phyloP scores from a whole-genome alignment of 2,888 invertebrate species.

The Phyto melanocephala region DNA sequence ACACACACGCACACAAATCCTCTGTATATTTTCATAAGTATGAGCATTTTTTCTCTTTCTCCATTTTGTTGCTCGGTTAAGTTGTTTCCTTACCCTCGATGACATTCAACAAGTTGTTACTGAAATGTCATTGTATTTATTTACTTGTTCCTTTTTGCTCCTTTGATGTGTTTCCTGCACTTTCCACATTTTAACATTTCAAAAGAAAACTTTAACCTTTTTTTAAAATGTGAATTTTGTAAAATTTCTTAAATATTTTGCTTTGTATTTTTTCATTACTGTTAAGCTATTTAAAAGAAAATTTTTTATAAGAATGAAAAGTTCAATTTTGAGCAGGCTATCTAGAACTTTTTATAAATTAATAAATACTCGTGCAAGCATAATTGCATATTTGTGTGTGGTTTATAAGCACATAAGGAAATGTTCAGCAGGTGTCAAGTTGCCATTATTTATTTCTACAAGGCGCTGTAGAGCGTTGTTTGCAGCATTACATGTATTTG shows the following conservation, averaged over 20 bases:
- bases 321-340: neutral
- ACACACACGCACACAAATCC: too few species aligned
- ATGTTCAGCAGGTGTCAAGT: too few species aligned
- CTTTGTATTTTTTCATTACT: neutral
- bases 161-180: neutral
- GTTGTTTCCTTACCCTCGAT: neutral
- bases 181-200: neutral
- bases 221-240: neutral
- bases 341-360: neutral
- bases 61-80: neutral
- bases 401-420: too few species aligned
- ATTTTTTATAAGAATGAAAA: neutral
- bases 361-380: too few species aligned
- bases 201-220: conserved; percentile 2
- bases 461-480: too few species aligned
- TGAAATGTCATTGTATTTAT: conserved; percentile 1
- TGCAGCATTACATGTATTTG: too few species aligned
- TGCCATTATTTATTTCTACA: too few species aligned
- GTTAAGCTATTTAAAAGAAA: neutral
- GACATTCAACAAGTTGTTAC: conserved; percentile 10
- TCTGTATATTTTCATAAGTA: neutral
- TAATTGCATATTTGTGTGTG: neutral
- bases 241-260: neutral
- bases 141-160: neutral
- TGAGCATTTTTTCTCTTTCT: neutral